A percentile compares a stretch with the other conserved stretches of the same genome.
Evolutionary conservation across 2,113 vertebrate species (phyloP).

Genomic region (Dicaeum eximium): DNA sequence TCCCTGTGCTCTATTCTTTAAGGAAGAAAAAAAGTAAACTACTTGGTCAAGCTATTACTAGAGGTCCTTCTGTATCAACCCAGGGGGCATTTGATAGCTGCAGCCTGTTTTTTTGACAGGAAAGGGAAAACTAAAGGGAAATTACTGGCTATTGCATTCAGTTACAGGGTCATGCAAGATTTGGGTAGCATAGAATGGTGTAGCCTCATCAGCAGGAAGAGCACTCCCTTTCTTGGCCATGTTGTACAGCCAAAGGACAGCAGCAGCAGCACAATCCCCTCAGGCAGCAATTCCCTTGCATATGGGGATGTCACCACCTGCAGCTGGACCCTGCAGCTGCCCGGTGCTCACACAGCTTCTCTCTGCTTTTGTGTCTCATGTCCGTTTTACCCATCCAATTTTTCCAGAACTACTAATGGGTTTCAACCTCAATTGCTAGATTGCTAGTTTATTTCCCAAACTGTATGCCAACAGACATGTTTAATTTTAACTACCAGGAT

Average conservation of each 20-base stretch:
- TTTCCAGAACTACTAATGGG: neutral
- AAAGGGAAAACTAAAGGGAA: neutral
- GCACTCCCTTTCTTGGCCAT: neutral
- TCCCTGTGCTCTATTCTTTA: neutral
- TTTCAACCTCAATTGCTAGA: neutral
- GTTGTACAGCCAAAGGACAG: neutral
- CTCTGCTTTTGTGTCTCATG: neutral
- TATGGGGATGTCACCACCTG: neutral
- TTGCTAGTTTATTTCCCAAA: neutral
- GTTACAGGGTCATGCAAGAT: neutral
- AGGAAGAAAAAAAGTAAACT: neutral
- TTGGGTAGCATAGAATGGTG: neutral
- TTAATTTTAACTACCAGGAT: neutral
- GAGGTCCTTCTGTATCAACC: neutral
- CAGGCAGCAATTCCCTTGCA: fast-evolving
- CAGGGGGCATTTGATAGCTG: neutral
- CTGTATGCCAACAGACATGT: neutral
- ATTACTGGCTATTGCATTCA: neutral
- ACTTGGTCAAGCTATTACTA: neutral
- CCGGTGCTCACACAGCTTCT: neutral
- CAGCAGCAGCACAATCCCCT: neutral
- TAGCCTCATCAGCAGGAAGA: neutral
- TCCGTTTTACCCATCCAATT: neutral
- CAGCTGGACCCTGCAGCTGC: neutral
- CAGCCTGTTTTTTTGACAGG: neutral